A percentile compares a stretch with the other conserved stretches of the same genome.
These are phyloP conservation scores for Torymus tubicola DNA, from an alignment of 2,888 invertebrate genomes.

Conservation along the genomic window DNA sequence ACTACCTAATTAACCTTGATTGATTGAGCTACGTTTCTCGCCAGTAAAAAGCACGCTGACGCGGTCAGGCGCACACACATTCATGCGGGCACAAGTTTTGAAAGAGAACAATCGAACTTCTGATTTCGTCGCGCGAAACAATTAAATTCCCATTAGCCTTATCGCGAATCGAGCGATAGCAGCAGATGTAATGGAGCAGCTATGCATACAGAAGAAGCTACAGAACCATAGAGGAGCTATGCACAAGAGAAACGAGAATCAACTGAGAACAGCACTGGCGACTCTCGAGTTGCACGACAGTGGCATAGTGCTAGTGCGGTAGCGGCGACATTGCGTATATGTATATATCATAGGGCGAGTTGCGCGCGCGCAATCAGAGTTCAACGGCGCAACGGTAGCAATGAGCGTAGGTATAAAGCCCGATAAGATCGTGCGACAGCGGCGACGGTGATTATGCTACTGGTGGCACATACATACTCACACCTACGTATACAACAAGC, in stretches of 20 bases:
- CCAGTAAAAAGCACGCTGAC: too few relatives aligned
- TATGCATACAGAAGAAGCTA: background rate
- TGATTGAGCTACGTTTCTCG: too few relatives aligned
- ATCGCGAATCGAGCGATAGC: conserved; percentile 4
- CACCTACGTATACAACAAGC: background rate
- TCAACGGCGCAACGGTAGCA: background rate
- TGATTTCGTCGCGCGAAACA: conserved; percentile 28
- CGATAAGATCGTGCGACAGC: conserved; percentile 25
- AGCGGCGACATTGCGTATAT: background rate
- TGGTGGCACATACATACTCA: too few relatives aligned
- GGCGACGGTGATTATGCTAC: background rate
- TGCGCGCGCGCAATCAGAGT: background rate
- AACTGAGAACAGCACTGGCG: background rate
- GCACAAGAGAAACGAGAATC: background rate
- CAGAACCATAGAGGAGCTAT: background rate
- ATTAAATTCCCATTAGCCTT: conserved; percentile 50
- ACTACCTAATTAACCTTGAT: too few relatives aligned
- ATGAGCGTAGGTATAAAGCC: background rate
- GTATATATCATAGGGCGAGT: too few relatives aligned
- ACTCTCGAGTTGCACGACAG: background rate
- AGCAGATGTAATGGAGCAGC: background rate
- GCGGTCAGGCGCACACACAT: too few relatives aligned
- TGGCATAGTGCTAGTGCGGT: conserved; percentile 1
- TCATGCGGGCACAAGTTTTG: too few relatives aligned
- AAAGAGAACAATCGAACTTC: background rate